phyloP scores from a whole-genome alignment of 2,113 vertebrate species.

The Sprattus sprattus region DNA sequence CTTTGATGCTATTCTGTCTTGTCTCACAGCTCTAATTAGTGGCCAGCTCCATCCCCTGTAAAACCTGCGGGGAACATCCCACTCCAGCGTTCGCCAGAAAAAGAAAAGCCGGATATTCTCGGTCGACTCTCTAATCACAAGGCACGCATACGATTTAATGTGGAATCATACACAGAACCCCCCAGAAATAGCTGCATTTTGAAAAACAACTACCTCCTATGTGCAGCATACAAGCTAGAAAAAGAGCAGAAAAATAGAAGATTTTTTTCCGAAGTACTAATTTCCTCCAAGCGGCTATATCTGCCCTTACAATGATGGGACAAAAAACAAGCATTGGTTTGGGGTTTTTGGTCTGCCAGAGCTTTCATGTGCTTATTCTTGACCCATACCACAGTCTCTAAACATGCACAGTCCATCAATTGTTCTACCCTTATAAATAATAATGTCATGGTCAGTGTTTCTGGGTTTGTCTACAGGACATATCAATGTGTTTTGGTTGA shows the following conservation, averaged over 20 bases:
- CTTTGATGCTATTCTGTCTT: conserved; percentile 67
- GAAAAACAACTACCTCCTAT: conserved; percentile 44
- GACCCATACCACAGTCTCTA: not conserved
- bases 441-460: not conserved
- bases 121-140: conserved; percentile 69
- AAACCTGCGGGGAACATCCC: conserved; percentile 58
- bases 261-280: too few relatives aligned
- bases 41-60: conserved; percentile 55
- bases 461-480: not conserved
- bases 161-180: conserved; percentile 57
- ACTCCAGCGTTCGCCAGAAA: conserved; percentile 35
- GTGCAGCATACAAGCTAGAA: not conserved
- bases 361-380: not conserved
- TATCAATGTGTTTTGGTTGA: not conserved
- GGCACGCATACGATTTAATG: conserved; percentile 61
- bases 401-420: not conserved
- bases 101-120: conserved; percentile 51
- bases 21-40: conserved; percentile 67
- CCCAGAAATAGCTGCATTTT: conserved; percentile 58
- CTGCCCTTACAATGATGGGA: not conserved
- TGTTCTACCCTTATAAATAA: not conserved
- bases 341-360: not conserved
- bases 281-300: not conserved
- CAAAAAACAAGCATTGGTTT: not conserved
- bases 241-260: not conserved